phyloP scores from a whole-genome alignment of 2,797 vertebrate genomes.

The Alcedo quadribrachys region DNA sequence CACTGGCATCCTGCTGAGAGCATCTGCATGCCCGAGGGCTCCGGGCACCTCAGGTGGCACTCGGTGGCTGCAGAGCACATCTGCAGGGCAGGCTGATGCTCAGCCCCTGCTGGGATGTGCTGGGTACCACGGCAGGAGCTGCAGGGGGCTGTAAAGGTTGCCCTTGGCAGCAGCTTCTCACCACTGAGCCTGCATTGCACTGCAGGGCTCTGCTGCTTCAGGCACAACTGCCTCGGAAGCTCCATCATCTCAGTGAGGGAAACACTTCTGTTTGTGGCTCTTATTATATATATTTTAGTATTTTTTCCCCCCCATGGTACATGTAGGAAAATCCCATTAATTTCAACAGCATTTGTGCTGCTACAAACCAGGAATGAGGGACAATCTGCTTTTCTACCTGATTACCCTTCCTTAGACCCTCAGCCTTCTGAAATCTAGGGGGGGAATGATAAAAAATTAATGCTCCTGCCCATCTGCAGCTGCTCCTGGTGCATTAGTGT shows the following conservation, averaged over 20 bases:
- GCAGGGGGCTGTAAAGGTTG: not conserved
- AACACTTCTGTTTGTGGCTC: not conserved
- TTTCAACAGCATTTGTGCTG: not conserved
- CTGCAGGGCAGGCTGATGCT: not conserved
- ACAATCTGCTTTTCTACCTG: not conserved
- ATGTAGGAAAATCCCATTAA: not conserved
- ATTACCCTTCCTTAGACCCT: not conserved
- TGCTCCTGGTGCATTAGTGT: not conserved
- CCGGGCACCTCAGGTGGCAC: not conserved
- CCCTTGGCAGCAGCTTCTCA: not conserved
- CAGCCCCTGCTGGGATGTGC: fast-evolving
- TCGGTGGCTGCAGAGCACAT: not conserved
- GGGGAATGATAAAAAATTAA: not conserved
- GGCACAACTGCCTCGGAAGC: not conserved
- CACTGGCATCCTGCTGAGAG: not conserved
- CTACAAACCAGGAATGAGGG: not conserved
- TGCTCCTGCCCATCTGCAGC: not conserved
- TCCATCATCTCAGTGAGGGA: not conserved
- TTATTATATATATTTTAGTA: not conserved
- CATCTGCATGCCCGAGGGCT: fast-evolving
- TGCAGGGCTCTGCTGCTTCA: not conserved
- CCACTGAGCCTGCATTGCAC: not conserved
- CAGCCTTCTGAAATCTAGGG: not conserved
- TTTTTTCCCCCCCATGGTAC: not conserved
- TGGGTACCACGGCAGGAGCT: not conserved